Evolutionary conservation across 1,140 invertebrate species (phyloP), one percentile per base, ranked within the genome.

Genomic region (Musca vetustissima): DNA sequence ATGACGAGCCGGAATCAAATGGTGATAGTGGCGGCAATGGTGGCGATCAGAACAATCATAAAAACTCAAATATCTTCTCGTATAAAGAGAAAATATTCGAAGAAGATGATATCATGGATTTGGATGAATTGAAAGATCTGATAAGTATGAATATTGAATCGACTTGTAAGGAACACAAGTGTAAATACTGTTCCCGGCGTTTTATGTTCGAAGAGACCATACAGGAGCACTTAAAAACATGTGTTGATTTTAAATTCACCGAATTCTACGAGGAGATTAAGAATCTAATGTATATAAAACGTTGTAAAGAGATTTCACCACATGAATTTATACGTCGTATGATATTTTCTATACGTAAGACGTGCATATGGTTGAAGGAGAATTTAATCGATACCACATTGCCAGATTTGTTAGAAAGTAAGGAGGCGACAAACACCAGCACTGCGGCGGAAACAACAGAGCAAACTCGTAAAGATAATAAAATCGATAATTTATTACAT

Each of bases 151-250:
- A 76, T 17, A 81, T 81, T 69, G 79, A 79, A 4, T 73, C 79
- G 25, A 79, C 73, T 68, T 80, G 77, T 71, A 81, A 81, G 68
- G 79, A 81, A 19, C 79, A 78, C 19, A 81, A 81, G 50, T 81
- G 79, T 47, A 73, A 73, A 17, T 79, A 76, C 4, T 81, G 79
- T 52, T 78, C 55, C 3, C 74, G 77, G 55, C 79, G 79, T 3
- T 81, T 78, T 53, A 81, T 81, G 79, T 78, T 81, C 57, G 79
- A 81, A 66, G 79, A 81, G 1, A 72, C 76, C 1, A 75, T 77
- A 57, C 72, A 73, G n/a, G 66, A 76, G 50, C 79, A 81, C 17
- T 28, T 80, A 24, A 73, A 78, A 32, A 79, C 72, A 36, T 81
- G 79, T 57, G 75, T 80, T 7, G 79, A 81, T 49, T 75, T 72